A percentile compares a stretch with the other conserved stretches of the same genome.
phyloP scores from a whole-genome alignment of 2,888 invertebrate genomes.

The Drosophila emarginata region DNA sequence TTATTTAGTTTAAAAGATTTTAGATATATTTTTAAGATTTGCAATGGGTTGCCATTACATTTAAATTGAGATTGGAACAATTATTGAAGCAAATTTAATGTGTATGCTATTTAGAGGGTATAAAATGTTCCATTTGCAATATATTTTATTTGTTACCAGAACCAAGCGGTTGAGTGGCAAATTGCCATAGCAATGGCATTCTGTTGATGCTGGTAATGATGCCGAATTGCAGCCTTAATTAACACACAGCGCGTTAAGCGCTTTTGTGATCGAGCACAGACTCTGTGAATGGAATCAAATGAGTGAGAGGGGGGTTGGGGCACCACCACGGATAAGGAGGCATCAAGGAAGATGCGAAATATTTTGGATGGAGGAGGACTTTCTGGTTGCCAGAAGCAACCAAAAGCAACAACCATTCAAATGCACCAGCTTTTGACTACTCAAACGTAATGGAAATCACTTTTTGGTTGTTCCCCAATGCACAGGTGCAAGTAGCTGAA shows the following conservation, averaged over 20 bases:
- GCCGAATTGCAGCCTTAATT: conserved; percentile 73
- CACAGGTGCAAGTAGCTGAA: conserved; percentile 38
- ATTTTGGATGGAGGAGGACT: neutral
- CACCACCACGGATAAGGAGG: neutral
- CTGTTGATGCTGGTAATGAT: conserved; percentile 72
- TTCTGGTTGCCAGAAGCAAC: neutral
- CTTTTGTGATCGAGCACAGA: conserved; percentile 54
- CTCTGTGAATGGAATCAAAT: neutral
- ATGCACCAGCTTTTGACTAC: conserved; percentile 59
- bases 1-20: too few relatives aligned
- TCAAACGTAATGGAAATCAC: conserved; percentile 61
- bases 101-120: neutral
- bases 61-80: too few relatives aligned
- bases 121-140: conserved; percentile 10
- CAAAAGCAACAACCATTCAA: conserved; percentile 32
- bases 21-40: too few relatives aligned
- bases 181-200: conserved; percentile 45
- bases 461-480: conserved; percentile 22
- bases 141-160: conserved; percentile 9
- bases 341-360: neutral
- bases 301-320: neutral
- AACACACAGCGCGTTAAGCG: conserved; percentile 73
- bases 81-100: neutral
- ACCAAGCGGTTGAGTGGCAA: conserved; percentile 32
- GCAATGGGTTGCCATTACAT: too few relatives aligned